phyloP scores from a whole-genome alignment of 2,888 invertebrate species.

The Tiliacea citrago region DNA sequence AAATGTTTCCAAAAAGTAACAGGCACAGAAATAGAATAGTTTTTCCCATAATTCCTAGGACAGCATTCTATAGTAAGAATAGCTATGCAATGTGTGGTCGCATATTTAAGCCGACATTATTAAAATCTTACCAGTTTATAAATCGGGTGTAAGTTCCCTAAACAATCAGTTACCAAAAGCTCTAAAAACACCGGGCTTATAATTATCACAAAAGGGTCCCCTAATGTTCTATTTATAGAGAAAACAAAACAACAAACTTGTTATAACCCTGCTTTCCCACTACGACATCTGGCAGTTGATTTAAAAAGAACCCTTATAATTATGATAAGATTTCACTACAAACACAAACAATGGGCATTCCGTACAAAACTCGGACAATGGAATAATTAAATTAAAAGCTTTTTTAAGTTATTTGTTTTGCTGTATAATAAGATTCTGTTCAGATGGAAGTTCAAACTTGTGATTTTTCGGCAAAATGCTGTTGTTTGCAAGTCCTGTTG shows the following conservation, averaged over 20 bases:
- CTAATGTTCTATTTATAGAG: slow-evolving; percentile 12
- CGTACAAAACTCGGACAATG: slow-evolving; percentile 45
- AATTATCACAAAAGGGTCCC: slow-evolving; percentile 7
- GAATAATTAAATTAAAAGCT: slow-evolving; percentile 57
- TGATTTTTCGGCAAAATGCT: slow-evolving; percentile 5
- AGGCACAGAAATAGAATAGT: no score
- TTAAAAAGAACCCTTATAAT: slow-evolving; percentile 55
- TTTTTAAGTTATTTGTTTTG: slow-evolving; percentile 42
- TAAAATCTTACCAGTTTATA: no score
- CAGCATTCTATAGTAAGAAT: no score
- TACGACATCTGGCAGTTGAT: slow-evolving; percentile 23
- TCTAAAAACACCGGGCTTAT: not conserved
- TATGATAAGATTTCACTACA: slow-evolving; percentile 55
- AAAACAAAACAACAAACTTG: slow-evolving; percentile 7
- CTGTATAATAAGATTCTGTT: slow-evolving; percentile 27
- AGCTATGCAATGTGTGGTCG: no score
- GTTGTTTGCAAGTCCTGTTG: slow-evolving; percentile 12
- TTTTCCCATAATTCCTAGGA: no score
- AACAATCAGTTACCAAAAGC: not conserved
- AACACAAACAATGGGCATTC: slow-evolving; percentile 57
- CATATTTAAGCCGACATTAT: no score
- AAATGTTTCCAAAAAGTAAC: no score
- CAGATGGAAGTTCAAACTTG: slow-evolving; percentile 32
- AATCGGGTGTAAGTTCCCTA: not conserved
- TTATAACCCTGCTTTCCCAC: not conserved